phyloP scores from a whole-genome alignment of 2,888 invertebrate genomes.

The Metopia argyrocephala region DNA sequence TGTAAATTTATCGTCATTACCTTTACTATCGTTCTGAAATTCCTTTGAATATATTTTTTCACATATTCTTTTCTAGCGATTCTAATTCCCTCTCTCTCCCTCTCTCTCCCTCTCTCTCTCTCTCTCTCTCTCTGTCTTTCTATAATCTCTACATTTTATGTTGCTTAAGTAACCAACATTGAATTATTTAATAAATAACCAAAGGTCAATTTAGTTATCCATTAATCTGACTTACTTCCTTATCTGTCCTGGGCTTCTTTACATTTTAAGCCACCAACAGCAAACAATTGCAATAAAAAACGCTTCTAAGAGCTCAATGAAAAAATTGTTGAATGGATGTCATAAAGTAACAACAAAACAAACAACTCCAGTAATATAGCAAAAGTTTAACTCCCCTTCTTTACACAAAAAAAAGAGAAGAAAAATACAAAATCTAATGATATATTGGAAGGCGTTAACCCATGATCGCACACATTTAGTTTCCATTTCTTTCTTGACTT shows the following conservation, averaged over 20 bases:
- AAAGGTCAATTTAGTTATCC: slow-evolving; percentile 19
- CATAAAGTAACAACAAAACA: slow-evolving; percentile 34
- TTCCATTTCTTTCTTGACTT: slow-evolving; percentile 10
- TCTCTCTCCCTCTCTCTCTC: no score
- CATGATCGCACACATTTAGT: slow-evolving; percentile 62
- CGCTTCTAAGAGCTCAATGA: slow-evolving; percentile 5
- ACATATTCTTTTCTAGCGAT: no score
- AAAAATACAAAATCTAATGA: slow-evolving; percentile 56
- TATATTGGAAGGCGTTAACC: slow-evolving; percentile 68
- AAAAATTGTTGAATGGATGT: slow-evolving; percentile 30
- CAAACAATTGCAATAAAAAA: background rate
- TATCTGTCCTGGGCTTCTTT: slow-evolving; percentile 3
- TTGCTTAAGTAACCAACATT: background rate
- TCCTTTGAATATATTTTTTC: no score
- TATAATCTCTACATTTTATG: background rate
- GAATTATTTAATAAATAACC: background rate
- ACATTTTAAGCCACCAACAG: background rate
- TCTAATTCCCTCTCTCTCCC: no score
- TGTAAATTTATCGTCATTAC: no score
- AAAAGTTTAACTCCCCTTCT: background rate
- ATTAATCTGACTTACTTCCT: slow-evolving; percentile 46
- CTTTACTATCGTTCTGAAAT: no score
- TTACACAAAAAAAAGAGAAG: background rate
- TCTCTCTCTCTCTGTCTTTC: background rate
- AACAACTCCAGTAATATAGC: slow-evolving; percentile 6